Evolutionary conservation across 2,888 invertebrate genomes (phyloP).

Genomic region (Kuschelorhynchus macadamiae): DNA sequence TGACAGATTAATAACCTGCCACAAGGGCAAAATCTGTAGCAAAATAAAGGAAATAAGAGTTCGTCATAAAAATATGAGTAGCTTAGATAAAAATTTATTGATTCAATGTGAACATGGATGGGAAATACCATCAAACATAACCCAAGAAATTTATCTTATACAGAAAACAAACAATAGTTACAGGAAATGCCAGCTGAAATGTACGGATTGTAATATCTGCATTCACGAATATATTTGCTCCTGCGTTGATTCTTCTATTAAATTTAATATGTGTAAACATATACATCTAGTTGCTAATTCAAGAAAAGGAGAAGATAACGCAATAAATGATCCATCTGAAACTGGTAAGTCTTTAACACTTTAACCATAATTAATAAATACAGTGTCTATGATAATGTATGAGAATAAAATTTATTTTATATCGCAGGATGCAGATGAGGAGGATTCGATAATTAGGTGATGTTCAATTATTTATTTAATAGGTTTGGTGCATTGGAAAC

Average conservation of each 20-base stretch:
- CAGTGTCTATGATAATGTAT: too few species aligned
- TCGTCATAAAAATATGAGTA: conserved; percentile 27
- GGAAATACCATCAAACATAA: conserved; percentile 27
- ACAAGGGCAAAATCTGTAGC: conserved; percentile 46
- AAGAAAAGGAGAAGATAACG: too few species aligned
- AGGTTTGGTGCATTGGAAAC: too few species aligned
- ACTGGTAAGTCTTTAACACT: too few species aligned
- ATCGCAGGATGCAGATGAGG: too few species aligned
- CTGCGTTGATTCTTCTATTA: conserved; percentile 42
- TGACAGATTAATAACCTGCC: conserved; percentile 43
- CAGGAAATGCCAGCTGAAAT: conserved; percentile 28
- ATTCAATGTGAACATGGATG: conserved; percentile 25
- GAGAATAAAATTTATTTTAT: too few species aligned
- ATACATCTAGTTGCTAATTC: conserved; percentile 36
- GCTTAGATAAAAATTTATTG: conserved; percentile 16
- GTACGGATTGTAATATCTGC: conserved; percentile 34
- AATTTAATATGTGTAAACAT: conserved; percentile 47
- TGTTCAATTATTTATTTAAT: too few species aligned
- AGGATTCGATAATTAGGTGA: too few species aligned
- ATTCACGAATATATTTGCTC: conserved; percentile 41
- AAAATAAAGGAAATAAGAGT: conserved; percentile 33
- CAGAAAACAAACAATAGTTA: conserved; percentile 28
- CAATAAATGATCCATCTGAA: too few species aligned
- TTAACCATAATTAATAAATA: too few species aligned
- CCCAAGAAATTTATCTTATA: conserved; percentile 37